phyloP scores from a whole-genome alignment of 1,140 invertebrate species.

The Spodoptera litura region DNA sequence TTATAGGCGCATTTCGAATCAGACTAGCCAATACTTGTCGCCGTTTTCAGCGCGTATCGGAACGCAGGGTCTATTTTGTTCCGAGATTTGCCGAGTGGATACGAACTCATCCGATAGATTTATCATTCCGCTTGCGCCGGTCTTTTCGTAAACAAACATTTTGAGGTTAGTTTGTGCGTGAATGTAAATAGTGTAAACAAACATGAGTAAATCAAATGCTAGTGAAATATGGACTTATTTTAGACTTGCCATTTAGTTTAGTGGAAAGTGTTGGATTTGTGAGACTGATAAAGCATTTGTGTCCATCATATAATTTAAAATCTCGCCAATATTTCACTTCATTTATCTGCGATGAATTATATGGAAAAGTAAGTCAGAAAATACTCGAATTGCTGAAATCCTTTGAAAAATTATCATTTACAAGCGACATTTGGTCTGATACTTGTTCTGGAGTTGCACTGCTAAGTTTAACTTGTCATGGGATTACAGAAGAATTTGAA shows the following conservation, averaged over 20 bases:
- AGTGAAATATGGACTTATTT: slow-evolving; percentile 55
- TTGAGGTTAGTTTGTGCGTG: slow-evolving; percentile 47
- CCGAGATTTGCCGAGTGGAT: not conserved
- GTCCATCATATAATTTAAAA: slow-evolving; percentile 46
- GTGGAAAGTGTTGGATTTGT: slow-evolving; percentile 50
- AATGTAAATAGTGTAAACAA: slow-evolving; percentile 49
- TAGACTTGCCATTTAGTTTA: slow-evolving; percentile 26
- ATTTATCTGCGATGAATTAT: slow-evolving; percentile 59
- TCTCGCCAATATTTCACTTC: slow-evolving; percentile 57
- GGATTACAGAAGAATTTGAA: slow-evolving; percentile 56
- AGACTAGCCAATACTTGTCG: not conserved
- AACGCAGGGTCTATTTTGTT: slow-evolving; percentile 1
- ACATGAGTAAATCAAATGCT: slow-evolving; percentile 54
- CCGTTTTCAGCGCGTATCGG: not conserved
- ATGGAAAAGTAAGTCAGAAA: slow-evolving; percentile 54
- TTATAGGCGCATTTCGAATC: not conserved
- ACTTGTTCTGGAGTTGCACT: slow-evolving; percentile 55
- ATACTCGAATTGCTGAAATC: slow-evolving; percentile 51
- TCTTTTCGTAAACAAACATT: slow-evolving; percentile 22
- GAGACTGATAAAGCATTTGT: slow-evolving; percentile 25
- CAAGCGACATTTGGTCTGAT: slow-evolving; percentile 59
- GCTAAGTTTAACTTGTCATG: slow-evolving; percentile 59
- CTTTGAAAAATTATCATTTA: slow-evolving; percentile 60
- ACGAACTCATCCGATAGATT: slow-evolving; percentile 41
- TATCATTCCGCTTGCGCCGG: slow-evolving; percentile 51